Evolutionary conservation across 2,797 vertebrate genomes (phyloP), one percentile per base, ranked within the genome.

Genomic region (Limnodromus scolopaceus): DNA sequence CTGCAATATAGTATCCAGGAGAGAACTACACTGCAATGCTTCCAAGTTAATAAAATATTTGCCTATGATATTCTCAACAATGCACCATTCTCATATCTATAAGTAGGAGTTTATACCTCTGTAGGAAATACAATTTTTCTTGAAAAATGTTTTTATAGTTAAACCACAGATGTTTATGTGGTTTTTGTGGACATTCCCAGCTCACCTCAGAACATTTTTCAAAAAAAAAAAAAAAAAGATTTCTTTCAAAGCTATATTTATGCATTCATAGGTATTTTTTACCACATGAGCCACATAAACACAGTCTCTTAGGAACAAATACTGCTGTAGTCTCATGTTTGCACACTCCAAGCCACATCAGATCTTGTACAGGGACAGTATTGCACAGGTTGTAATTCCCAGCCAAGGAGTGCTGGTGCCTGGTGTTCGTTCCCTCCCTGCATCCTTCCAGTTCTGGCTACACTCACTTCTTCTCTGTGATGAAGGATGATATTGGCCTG

Each of bases 11-110:
- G 45, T 5, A 75, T 68, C 9, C 36, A 94, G 55, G 13, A 60
- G 32, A 41, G 24, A 83, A 70, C 9, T 63, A 41, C 5, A 14
- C 8, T 74, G 17, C 27, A 60, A 71, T 22, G 8, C 3, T 92
- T 78, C 34, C 77, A 57, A 87, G n/a, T 49, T 54, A 70, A 80
- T 83, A 81, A 93, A 93, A 68, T 60, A 83, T 60, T 94, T 88
- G 23, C 2, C 0, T 36, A 36, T 13, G 30, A n/a, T 66, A 87
- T 41, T 61, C 28, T 58, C 28, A 78, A n/a, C 1, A 39, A 39
- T 46, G 45, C 10, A 75, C 10, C 16, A 3, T 38, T 75, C 58
- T 84, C 4, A 0, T 60, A 63, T 70, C 16, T 61, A 32, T 27
- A 53, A 84, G 74, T 27, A 75, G 20, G 10, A n/a, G 12, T 68